Evolutionary conservation across 2,113 vertebrate genomes (phyloP).

Genomic region (Chitala chitala): DNA sequence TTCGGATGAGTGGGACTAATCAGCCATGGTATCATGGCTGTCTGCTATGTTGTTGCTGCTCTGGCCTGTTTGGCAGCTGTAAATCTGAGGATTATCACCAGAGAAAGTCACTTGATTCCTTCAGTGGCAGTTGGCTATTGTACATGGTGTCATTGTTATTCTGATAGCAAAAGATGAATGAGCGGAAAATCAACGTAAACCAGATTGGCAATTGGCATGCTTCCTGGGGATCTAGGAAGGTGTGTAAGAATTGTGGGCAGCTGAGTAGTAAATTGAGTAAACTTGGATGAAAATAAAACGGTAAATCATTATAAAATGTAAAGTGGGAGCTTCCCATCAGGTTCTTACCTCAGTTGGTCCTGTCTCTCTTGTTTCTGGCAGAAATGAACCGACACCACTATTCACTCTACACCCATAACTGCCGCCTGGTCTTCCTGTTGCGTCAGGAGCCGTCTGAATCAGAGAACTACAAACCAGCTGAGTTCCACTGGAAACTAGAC

Average conservation of each 20-base stretch:
- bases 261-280: no score
- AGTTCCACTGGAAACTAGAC: conserved; percentile 96
- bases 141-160: no score
- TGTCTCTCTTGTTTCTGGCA: conserved; percentile 42
- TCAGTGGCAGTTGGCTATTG: no score
- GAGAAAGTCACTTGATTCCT: not conserved
- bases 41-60: not conserved
- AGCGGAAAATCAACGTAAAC: no score
- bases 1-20: no score
- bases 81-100: no score
- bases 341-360: not conserved
- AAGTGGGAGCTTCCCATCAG: not conserved
- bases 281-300: not conserved
- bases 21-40: no score
- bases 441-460: conserved; percentile 81
- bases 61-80: not conserved
- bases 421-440: conserved; percentile 83
- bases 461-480: conserved; percentile 82
- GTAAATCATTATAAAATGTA: not conserved
- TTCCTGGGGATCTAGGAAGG: no score
- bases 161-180: no score
- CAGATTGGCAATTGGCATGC: no score
- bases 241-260: no score
- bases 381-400: conserved; percentile 96
- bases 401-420: conserved; percentile 85